Evolutionary conservation across 1,140 invertebrate genomes (phyloP).

Genomic region (Drosophila bipectinata): DNA sequence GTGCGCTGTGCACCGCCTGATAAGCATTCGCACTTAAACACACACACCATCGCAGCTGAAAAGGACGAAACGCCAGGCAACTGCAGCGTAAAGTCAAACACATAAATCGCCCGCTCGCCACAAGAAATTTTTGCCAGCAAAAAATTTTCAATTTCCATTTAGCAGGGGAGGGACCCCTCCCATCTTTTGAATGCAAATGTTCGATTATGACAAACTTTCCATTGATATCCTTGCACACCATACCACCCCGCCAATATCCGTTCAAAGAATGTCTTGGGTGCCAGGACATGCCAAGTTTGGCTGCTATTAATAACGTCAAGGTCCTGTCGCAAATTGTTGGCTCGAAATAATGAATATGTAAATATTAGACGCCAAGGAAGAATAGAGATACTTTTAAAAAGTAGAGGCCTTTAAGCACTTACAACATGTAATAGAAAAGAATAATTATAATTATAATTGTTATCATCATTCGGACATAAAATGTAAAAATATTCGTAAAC

Average conservation of each 20-base stretch:
- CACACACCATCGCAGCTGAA: slow-evolving; percentile 3
- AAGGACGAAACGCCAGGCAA: slow-evolving; percentile 26
- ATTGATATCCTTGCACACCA: slow-evolving; percentile 13
- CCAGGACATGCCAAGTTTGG: slow-evolving; percentile 25
- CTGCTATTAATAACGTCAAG: slow-evolving; percentile 44
- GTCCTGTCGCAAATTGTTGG: slow-evolving; percentile 33
- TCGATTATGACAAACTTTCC: slow-evolving; percentile 48
- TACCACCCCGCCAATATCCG: slow-evolving; percentile 23
- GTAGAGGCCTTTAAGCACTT: no score
- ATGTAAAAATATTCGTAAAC: no score
- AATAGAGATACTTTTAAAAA: neutral
- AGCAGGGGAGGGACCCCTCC: neutral
- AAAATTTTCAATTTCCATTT: slow-evolving; percentile 60
- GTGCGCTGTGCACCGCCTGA: slow-evolving; percentile 72
- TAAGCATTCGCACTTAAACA: slow-evolving; percentile 51
- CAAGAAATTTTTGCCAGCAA: slow-evolving; percentile 23
- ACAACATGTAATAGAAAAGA: no score
- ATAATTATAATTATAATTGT: no score
- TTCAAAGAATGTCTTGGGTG: slow-evolving; percentile 27
- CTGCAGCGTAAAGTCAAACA: slow-evolving; percentile 72
- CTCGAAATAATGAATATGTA: slow-evolving; percentile 54
- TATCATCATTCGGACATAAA: no score
- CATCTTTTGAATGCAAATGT: slow-evolving; percentile 51
- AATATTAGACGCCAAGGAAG: slow-evolving; percentile 34
- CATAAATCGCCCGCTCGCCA: slow-evolving; percentile 65